Base-by-base conservation (phyloP, 2,797 vertebrate genomes). In the Rousettus madagascariensis region DNA sequence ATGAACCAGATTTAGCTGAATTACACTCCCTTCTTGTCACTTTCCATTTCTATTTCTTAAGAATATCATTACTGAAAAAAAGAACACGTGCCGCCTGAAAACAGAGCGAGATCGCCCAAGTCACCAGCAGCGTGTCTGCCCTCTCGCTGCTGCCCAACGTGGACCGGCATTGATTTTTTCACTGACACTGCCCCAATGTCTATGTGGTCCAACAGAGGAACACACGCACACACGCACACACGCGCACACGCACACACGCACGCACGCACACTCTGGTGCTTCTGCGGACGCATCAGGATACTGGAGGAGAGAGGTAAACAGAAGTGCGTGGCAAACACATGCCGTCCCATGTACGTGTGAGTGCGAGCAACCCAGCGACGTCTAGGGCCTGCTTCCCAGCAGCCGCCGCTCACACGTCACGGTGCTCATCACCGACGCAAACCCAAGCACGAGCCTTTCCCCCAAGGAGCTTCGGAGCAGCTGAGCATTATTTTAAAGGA, bases 1-100 rank as follows among this genome's bases (percentile, higher is more conserved):
- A 86, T 93, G 84, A 84, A 86, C 43, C 77, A 95, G 77, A 94
- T 80, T 80, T 69, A 53, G 15, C 20, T 86, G 78, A 95, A 61
- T 79, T 88, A 53, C 1, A 61, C 15, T 92, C 19, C 41, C 88
- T 94, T 95, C 88, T 88, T 86, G 33, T 72, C 88, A 80, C 63
- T 49, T 96, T 88, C 59, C 0, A 17, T 82, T 96, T 71, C 71
- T 75, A 38, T 82, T 57, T 95, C 82, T 59, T 26, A 90, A 86
- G 55, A 94, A 77, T 38, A 65, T 91, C 41, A 79, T 83, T 94
- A 55, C 33, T 89, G 41, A 92, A 83, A 80, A 86, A 96, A 85
- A 46, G 38, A 57, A 68, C 69, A 83, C 16, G 8, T n/a, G 65
- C 15, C 46, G 49, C 19, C 24, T 41, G 88, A 66, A 16, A 84